phyloP scores from a whole-genome alignment of 2,113 vertebrate species.

The Machaerirhynchus nigripectus region DNA sequence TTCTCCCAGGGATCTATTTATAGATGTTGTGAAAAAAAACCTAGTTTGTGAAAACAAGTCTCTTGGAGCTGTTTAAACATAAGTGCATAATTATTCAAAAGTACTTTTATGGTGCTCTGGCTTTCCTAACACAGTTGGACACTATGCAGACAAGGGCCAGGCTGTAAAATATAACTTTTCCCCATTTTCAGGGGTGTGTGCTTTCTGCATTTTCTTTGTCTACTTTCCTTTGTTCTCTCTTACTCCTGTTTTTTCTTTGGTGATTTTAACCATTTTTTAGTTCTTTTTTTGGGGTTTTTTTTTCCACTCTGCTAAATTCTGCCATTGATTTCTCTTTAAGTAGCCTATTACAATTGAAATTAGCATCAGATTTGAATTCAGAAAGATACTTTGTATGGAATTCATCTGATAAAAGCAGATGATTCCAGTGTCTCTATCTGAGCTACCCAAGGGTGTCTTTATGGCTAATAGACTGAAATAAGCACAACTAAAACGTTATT shows the following conservation, averaged over 20 bases:
- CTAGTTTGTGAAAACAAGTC: not conserved
- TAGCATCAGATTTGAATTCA: not conserved
- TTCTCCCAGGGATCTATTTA: not conserved
- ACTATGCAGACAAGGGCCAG: not conserved
- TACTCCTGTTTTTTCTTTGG: not conserved
- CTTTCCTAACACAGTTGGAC: not conserved
- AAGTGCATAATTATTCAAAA: not conserved
- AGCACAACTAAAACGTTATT: not conserved
- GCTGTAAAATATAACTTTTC: not conserved
- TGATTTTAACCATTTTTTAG: not conserved
- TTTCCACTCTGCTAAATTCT: not conserved
- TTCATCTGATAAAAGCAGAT: not conserved
- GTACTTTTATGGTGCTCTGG: not conserved
- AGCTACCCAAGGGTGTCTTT: not conserved
- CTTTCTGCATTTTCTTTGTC: not conserved
- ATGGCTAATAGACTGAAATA: not conserved
- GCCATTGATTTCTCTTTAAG: not conserved
- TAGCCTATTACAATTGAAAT: not conserved
- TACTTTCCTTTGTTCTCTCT: not conserved
- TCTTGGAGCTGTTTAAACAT: not conserved
- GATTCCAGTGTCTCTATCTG: not conserved
- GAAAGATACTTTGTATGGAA: not conserved
- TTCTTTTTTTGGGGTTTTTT: too few relatives aligned
- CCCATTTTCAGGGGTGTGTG: accelerated
- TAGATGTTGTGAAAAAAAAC: not conserved